Conservation (phyloP, 2,113 vertebrate species). For the Pungitius pungitius region DNA sequence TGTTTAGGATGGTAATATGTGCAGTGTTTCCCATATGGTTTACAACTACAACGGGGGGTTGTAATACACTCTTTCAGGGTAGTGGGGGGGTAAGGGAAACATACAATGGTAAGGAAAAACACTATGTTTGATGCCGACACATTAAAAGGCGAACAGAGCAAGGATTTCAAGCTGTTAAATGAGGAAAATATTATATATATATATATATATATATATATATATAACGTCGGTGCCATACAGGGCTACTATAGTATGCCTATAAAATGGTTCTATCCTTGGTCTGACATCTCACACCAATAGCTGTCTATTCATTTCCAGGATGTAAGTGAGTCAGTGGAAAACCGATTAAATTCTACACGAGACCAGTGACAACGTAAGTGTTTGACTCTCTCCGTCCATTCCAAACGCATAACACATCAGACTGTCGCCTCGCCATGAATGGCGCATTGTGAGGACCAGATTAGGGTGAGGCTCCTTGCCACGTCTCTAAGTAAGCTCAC, state of each 20-base stretch:
- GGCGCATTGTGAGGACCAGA: slow-evolving; percentile 61
- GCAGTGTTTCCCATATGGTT: too few relatives aligned
- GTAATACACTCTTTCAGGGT: too few relatives aligned
- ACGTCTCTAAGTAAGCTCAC: slow-evolving; percentile 55
- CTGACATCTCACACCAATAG: slow-evolving; percentile 19
- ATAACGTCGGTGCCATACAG: not conserved
- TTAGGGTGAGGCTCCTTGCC: slow-evolving; percentile 59
- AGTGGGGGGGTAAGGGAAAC: too few relatives aligned
- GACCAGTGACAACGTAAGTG: slow-evolving; percentile 41
- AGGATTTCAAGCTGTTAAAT: not conserved
- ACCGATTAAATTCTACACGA: slow-evolving; percentile 54
- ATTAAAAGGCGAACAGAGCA: slow-evolving; percentile 13
- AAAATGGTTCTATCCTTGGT: not conserved
- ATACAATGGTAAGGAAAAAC: too few relatives aligned
- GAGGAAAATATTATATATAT: not conserved
- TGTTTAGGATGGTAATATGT: not conserved
- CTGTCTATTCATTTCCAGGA: slow-evolving; percentile 41
- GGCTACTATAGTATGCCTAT: not conserved
- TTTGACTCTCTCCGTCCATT: slow-evolving; percentile 59
- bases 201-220: too few relatives aligned
- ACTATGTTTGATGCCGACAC: not conserved
- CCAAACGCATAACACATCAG: slow-evolving; percentile 67
- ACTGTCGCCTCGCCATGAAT: slow-evolving; percentile 49
- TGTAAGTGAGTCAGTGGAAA: slow-evolving; percentile 46
- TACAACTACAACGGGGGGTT: too few relatives aligned